A percentile compares a stretch with the other conserved stretches of the same genome.
Conservation (phyloP, 35 echinoderm and acorn worm genomes). For the Amphiura filiformis region DNA sequence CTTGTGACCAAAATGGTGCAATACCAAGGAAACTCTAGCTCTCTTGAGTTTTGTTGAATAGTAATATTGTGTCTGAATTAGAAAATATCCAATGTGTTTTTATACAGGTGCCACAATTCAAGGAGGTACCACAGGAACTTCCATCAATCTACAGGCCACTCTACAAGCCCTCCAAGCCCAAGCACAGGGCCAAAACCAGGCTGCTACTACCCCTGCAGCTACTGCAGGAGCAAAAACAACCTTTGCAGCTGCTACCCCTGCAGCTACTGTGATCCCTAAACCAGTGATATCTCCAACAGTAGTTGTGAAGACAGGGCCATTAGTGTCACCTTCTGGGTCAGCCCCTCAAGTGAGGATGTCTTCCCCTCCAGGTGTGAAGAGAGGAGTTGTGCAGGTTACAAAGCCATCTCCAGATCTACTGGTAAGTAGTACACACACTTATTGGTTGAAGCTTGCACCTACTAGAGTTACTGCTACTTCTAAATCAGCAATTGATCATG, state of each 20-base stretch:
- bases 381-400: background rate
- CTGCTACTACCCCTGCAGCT: constrained; percentile 32
- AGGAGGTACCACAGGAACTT: background rate
- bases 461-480: too few relatives aligned
- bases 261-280: background rate
- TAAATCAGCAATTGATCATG: too few relatives aligned
- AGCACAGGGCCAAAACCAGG: constrained; percentile 31
- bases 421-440: background rate
- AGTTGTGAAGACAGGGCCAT: constrained; percentile 14
- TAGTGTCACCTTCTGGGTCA: constrained; percentile 19
- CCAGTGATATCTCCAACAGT: background rate
- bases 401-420: background rate
- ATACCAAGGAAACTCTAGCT: too few relatives aligned
- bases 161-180: constrained; percentile 59
- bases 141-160: constrained; percentile 61
- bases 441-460: background rate
- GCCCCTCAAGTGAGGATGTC: constrained; percentile 18
- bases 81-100: too few relatives aligned
- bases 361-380: background rate
- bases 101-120: too few relatives aligned
- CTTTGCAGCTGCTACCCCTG: background rate
- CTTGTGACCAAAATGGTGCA: too few relatives aligned
- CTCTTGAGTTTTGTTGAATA: too few relatives aligned
- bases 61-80: too few relatives aligned
- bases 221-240: constrained; percentile 22